Evolutionary conservation across 2,888 invertebrate species (phyloP).

Genomic region (Aricia artaxerxes): DNA sequence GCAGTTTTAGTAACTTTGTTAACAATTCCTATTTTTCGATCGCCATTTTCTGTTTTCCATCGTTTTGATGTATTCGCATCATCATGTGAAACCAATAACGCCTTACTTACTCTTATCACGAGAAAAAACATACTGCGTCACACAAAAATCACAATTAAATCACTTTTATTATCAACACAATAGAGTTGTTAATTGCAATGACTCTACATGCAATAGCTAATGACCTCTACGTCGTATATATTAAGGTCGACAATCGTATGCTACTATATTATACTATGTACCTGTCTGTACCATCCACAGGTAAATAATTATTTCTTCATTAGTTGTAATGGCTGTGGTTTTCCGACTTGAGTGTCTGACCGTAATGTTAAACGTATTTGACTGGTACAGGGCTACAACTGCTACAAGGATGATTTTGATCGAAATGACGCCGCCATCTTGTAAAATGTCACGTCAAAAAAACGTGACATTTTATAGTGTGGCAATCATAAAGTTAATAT

Average conservation of each 20-base stretch:
- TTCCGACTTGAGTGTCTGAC: slow-evolving; percentile 18
- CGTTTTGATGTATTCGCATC: neutral
- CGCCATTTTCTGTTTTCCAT: neutral
- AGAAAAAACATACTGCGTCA: slow-evolving; percentile 12
- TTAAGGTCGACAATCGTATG: neutral
- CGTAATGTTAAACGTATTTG: neutral
- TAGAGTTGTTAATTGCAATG: neutral
- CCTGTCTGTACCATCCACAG: slow-evolving; percentile 27
- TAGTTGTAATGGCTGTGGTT: slow-evolving; percentile 25
- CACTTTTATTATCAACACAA: slow-evolving; percentile 19
- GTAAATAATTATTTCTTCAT: slow-evolving; percentile 27
- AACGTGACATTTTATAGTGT: too few relatives aligned
- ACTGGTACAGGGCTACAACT: neutral
- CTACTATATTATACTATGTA: neutral
- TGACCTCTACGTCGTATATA: neutral
- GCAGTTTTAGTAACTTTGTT: neutral
- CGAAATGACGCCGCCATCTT: neutral
- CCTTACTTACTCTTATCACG: neutral
- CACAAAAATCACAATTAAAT: slow-evolving; percentile 14
- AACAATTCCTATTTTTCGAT: neutral
- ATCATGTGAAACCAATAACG: too few relatives aligned
- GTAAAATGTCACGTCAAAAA: too few relatives aligned
- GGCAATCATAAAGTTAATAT: too few relatives aligned
- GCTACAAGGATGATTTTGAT: neutral
- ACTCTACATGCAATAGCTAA: neutral